Base-by-base conservation (phyloP, 1,140 invertebrate genomes). In the Brachystomella parvula region DNA sequence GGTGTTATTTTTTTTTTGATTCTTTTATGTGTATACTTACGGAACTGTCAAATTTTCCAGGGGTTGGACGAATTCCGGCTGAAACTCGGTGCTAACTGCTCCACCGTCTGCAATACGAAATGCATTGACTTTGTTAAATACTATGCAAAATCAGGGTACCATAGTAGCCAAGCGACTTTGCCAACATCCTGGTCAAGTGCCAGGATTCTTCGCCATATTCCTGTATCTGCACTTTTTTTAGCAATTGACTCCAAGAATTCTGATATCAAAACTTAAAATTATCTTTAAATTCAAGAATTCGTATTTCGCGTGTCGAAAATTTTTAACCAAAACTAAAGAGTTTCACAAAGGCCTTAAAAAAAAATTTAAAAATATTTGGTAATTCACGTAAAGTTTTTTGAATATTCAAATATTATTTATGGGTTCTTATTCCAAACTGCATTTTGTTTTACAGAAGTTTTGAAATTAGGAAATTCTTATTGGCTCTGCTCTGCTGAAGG, bases 21-120 rank as follows among this genome's bases (percentile, higher is more conserved):
- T n/a, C n/a, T n/a, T n/a, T 15, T 19, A 24, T 19, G 24, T 53
- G 49, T 12, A 24, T n/a, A 53, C 49, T 53, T 26, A 53, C 65
- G 89, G 82, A 47, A 93, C 83, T 44, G 91, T 92, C 67, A 93
- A 80, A 82, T 94, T 94, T 66, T 83, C 81, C 72, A 94, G 85
- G 58, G 86, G 85, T 68, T 89, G 86, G 44, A 84, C 83, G 76
- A 94, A 94, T 78, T 90, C 88, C 15, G 91, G 91, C 76, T 90
- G 87, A 78, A 87, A 89, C 65, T 69, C 69, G 9, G 71, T 65
- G n/a, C n/a, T n/a, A n/a, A 69, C 67, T 9, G 60, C 61, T 31
- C 71, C 71, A 35, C 66, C 69, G 56, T 73, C 71, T 71, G 63
- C 32, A 71, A 67, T 2, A 64, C 9, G 49, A 53, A 53, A 53